These are phyloP conservation scores for Notothenia rossii DNA, from an alignment of 2,113 vertebrate genomes.

Conservation along the genomic window DNA sequence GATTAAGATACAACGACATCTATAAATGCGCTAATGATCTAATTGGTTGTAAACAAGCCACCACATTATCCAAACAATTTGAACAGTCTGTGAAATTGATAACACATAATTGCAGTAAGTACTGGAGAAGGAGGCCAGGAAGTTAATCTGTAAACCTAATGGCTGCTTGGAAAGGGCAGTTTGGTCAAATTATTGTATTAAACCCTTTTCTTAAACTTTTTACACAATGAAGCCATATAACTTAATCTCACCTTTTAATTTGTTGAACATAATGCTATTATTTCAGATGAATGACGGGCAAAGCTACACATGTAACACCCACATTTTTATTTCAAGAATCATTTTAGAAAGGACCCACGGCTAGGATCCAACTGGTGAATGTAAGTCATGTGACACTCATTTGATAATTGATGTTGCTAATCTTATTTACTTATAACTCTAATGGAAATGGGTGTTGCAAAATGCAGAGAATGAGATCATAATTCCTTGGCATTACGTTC, in stretches of 20 bases:
- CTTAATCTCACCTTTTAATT: neutral
- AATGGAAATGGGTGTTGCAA: conserved; percentile 9
- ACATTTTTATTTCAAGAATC: neutral
- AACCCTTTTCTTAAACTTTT: neutral
- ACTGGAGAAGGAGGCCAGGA: neutral
- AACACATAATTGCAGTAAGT: neutral
- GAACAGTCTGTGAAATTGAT: neutral
- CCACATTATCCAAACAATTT: neutral
- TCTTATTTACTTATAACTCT: neutral
- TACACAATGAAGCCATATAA: neutral
- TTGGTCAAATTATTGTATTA: neutral
- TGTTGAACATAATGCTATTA: neutral
- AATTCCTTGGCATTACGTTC: conserved; percentile 8
- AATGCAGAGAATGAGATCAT: conserved; percentile 2
- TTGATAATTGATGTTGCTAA: neutral
- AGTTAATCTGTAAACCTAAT: neutral
- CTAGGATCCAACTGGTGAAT: neutral
- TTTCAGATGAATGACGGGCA: neutral
- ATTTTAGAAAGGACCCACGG: neutral
- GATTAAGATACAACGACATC: neutral
- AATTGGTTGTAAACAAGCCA: neutral
- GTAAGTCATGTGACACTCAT: neutral
- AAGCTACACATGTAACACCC: neutral
- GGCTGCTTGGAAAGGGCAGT: neutral
- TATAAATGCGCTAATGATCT: neutral